These are phyloP conservation scores for Apostichopus leukothele DNA, from an alignment of 53 echinoderm and acorn worm genomes.

Conservation along the genomic window DNA sequence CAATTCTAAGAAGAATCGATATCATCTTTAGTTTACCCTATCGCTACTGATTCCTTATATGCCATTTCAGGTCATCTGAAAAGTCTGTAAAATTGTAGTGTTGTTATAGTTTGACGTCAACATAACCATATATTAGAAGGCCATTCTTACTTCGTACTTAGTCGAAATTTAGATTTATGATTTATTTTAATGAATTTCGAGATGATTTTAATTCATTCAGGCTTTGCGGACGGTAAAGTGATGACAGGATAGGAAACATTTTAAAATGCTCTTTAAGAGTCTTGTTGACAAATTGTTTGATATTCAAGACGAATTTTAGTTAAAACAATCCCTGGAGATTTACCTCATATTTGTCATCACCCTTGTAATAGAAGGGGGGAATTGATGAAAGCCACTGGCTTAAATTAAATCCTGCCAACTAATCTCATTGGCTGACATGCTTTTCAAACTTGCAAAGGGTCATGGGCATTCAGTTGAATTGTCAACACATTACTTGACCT, in stretches of 20 bases:
- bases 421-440: constrained; percentile 21
- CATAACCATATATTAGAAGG: too few species aligned
- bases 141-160: neutral
- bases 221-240: neutral
- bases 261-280: constrained; percentile 29
- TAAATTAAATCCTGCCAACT: constrained; percentile 25
- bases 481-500: too few species aligned
- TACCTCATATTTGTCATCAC: constrained; percentile 8
- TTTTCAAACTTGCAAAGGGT: neutral
- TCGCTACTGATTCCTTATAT: too few species aligned
- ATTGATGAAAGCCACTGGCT: constrained; percentile 20
- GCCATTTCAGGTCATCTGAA: too few species aligned
- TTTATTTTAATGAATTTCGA: constrained; percentile 6
- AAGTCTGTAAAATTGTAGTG: too few species aligned
- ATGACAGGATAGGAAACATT: constrained; percentile 26
- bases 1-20: too few species aligned
- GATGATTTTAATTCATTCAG: neutral
- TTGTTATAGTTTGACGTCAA: too few species aligned
- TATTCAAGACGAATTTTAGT: constrained; percentile 14
- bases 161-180: neutral
- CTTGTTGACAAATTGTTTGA: constrained; percentile 34
- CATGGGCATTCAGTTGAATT: neutral
- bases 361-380: neutral
- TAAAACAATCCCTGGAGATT: neutral
- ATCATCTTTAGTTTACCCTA: too few species aligned